These are phyloP conservation scores for Indicator maculatus DNA, from an alignment of 2,113 vertebrate genomes.

Conservation along the genomic window DNA sequence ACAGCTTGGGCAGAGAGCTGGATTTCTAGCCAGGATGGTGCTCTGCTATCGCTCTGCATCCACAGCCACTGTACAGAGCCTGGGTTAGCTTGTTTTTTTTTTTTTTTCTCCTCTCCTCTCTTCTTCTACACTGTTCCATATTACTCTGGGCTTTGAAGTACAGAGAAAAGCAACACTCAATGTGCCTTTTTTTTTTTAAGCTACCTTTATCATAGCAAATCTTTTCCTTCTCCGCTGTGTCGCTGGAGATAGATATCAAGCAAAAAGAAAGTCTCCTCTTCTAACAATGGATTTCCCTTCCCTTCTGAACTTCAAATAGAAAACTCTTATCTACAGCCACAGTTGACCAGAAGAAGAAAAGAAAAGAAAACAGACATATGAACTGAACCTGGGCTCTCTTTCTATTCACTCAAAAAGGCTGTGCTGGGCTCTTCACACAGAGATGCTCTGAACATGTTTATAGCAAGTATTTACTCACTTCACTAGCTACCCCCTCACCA, in stretches of 20 bases:
- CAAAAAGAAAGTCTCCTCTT: constrained; percentile 72
- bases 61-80: neutral
- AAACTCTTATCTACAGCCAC: constrained; percentile 73
- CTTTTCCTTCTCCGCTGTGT: constrained; percentile 68
- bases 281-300: constrained; percentile 76
- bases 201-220: constrained; percentile 72
- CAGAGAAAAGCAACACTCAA: constrained; percentile 70
- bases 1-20: neutral
- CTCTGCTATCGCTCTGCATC: neutral
- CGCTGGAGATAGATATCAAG: constrained; percentile 69
- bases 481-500: neutral
- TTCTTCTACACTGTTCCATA: constrained; percentile 59
- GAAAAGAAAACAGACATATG: constrained; percentile 71
- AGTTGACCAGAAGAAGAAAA: constrained; percentile 76
- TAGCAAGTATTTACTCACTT: constrained; percentile 61
- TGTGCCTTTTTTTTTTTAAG: constrained; percentile 51
- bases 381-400: constrained; percentile 46
- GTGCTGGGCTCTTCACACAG: constrained; percentile 34
- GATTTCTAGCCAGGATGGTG: neutral
- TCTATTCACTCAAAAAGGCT: constrained; percentile 67
- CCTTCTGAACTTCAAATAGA: constrained; percentile 76
- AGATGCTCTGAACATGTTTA: constrained; percentile 63
- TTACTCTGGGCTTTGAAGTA: constrained; percentile 71
- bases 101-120: neutral
- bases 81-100: neutral